Base-by-base conservation (phyloP, 2,797 vertebrate species). In the Microctenopoma stevenorrisi region DNA sequence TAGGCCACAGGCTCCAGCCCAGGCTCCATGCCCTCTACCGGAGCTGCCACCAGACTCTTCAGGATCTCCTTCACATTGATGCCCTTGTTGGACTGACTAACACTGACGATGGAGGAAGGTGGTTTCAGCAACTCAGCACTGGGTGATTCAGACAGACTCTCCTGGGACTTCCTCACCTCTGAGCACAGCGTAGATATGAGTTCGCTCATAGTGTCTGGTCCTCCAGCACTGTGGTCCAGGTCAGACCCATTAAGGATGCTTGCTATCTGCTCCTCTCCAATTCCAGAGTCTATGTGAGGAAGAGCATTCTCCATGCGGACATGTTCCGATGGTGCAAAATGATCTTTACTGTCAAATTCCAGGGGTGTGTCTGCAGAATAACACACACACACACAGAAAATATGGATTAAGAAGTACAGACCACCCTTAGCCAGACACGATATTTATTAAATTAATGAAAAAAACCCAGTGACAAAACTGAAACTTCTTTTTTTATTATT, bases 21-120 rank as follows among this genome's bases (percentile, higher is more conserved):
- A 40, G 95, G 93, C 71, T 97, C 96, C 67, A 92, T 82, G 68
- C 92, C 93, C 73, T 97, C 96, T 62, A 95, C 88, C 0, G 97
- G 97, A n/a, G 96, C 93, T 7, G 97, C 96, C 61, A 99, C 97
- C 50, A 99, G 93, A 73, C 96, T 99, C 91, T 96, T 98, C 68
- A 99, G 77, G 82, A 99, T 99, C 90, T 98, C 96, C 87, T 96
- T 98, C 64, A 99, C 95, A 67, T 97, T 98, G 85, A 98, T 96
- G 79, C 96, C 96, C 91, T 96, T 97, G 86, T 93, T 95, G 50
- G 84, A 62, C 86, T 96, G 96, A 87, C 94, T 96, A 70, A 96
- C 94, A 87, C 95, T 96, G 66, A 94, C 94, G 92, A 96, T 93
- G 2, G 96, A 96, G 12, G 95, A 91, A 40, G 95, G 82, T 0